These are phyloP conservation scores for Cerastis rubricosa DNA, from an alignment of 2,888 invertebrate species.

Conservation along the genomic window DNA sequence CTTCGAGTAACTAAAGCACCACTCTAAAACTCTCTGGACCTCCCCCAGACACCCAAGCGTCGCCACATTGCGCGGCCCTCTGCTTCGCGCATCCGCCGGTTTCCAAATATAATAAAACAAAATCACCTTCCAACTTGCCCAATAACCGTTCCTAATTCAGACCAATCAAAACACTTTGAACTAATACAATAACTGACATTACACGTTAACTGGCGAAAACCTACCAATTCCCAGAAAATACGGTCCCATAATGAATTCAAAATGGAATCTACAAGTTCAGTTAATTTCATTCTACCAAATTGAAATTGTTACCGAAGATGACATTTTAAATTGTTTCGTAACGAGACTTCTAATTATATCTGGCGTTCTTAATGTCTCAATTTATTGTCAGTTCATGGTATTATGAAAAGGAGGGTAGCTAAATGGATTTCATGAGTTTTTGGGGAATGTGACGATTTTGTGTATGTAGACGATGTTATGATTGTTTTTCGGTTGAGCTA, in stretches of 20 bases:
- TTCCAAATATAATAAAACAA: slow-evolving; percentile 10
- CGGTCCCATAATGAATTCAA: slow-evolving; percentile 62
- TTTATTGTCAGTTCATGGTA: slow-evolving; percentile 57
- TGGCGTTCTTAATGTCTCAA: slow-evolving; percentile 52
- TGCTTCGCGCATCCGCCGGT: not conserved
- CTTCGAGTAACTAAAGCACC: not conserved
- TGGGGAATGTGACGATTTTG: not conserved
- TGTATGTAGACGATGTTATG: slow-evolving; percentile 3
- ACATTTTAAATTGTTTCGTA: slow-evolving; percentile 70
- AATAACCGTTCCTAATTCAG: slow-evolving; percentile 11
- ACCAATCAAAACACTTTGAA: slow-evolving; percentile 40
- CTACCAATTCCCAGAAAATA: slow-evolving; percentile 53
- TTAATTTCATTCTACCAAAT: slow-evolving; percentile 71
- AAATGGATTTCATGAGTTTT: slow-evolving; percentile 26
- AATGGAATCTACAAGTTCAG: slow-evolving; percentile 54
- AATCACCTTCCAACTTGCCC: slow-evolving; percentile 13
- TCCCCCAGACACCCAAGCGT: too few species aligned
- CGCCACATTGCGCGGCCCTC: not conserved
- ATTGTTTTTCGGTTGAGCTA: slow-evolving; percentile 3
- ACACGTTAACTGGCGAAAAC: slow-evolving; percentile 38
- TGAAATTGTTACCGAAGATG: slow-evolving; percentile 70
- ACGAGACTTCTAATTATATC: slow-evolving; percentile 68
- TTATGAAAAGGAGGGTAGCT: slow-evolving; percentile 26
- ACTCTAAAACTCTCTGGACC: not conserved
- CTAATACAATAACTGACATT: slow-evolving; percentile 46